Percentiles rank a stretch among this genome's conserved stretches.
These are phyloP conservation scores for Agrypnus murinus DNA, from an alignment of 2,888 invertebrate genomes.

Conservation along the genomic window DNA sequence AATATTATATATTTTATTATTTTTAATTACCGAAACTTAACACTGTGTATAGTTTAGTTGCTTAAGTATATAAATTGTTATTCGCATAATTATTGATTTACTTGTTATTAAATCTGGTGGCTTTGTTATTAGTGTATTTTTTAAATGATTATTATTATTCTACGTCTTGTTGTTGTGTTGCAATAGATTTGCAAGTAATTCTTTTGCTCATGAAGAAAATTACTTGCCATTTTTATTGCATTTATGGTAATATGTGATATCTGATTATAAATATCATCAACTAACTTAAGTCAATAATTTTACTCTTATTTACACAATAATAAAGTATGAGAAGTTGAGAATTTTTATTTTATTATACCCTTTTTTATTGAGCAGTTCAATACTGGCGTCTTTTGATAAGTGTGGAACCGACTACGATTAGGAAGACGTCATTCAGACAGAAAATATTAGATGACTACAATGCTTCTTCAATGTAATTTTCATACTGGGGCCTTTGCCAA, in stretches of 20 bases:
- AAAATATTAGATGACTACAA: no score
- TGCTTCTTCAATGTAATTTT: no score
- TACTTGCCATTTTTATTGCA: conserved; percentile 5
- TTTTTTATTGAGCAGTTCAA: no score
- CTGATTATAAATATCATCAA: conserved; percentile 45
- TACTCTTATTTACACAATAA: conserved; percentile 43
- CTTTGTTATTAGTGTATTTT: conserved; percentile 5
- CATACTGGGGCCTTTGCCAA: no score
- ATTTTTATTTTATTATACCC: no score
- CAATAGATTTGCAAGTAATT: conserved; percentile 5
- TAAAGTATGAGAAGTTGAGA: conserved; percentile 39
- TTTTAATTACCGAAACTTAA: background rate
- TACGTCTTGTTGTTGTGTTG: conserved; percentile 25
- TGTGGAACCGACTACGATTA: no score
- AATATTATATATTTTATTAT: background rate
- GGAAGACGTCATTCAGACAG: no score
- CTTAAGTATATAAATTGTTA: conserved; percentile 1
- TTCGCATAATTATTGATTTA: background rate
- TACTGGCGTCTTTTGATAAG: no score
- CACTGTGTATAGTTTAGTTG: background rate
- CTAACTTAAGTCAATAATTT: conserved; percentile 48
- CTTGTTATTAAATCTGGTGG: conserved; percentile 9
- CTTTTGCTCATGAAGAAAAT: background rate
- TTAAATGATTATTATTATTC: conserved; percentile 15
- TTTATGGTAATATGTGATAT: conserved; percentile 44